These are phyloP conservation scores for Pteria penguin DNA, from an alignment of 2,888 invertebrate species.

Conservation along the genomic window DNA sequence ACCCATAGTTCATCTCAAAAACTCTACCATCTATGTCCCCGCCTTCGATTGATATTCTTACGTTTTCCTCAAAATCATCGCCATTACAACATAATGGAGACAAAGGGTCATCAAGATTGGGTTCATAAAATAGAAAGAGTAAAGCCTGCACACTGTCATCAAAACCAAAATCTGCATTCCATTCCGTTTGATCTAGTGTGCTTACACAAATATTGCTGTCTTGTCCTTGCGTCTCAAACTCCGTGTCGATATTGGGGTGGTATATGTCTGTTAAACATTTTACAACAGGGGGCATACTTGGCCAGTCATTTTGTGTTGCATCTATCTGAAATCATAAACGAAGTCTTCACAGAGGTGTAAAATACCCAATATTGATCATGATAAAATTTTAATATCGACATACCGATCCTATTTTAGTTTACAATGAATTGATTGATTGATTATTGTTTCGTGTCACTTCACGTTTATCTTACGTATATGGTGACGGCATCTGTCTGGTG, in stretches of 20 bases:
- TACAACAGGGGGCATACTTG: background rate
- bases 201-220: slow-evolving; percentile 13
- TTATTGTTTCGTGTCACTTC: too few species aligned
- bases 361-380: too few species aligned
- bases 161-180: slow-evolving; percentile 3
- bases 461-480: too few species aligned
- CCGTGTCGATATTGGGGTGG: slow-evolving; percentile 22
- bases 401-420: too few species aligned
- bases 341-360: too few species aligned
- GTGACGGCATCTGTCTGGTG: too few species aligned
- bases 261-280: slow-evolving; percentile 16
- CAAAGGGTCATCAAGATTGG: slow-evolving; percentile 15
- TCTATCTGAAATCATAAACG: too few species aligned
- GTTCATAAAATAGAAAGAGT: slow-evolving; percentile 17
- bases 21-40: slow-evolving; percentile 7
- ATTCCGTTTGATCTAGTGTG: background rate
- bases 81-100: background rate
- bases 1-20: slow-evolving; percentile 9
- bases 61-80: slow-evolving; percentile 12
- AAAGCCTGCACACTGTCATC: slow-evolving; percentile 14
- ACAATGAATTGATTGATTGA: too few species aligned
- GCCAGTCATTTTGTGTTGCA: background rate
- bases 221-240: background rate
- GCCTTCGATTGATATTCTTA: slow-evolving; percentile 10
- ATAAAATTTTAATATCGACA: too few species aligned